Evolutionary conservation across 2,888 invertebrate species (phyloP), one percentile per base, ranked within the genome.

Genomic region (Pseudococcus jackbeardsleyi): DNA sequence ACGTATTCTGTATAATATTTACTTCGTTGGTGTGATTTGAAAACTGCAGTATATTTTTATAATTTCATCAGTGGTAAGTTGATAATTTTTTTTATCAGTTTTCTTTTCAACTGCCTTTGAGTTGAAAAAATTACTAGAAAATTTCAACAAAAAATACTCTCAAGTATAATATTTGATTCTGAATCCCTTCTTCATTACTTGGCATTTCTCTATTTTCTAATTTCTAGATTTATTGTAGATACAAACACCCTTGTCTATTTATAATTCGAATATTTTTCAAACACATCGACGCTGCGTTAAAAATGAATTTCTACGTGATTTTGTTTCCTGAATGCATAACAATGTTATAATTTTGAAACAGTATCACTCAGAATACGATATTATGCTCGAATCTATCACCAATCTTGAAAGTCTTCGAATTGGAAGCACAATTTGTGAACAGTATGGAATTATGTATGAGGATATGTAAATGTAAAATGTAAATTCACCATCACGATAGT

Each of bases 401-500:
- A 22, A 64, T 64, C 64, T 64, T 19, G 64, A 22, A 64, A 22
- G 64, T 64, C 64, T 64, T 64, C 22, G 64, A 64, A 64, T 22
- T 64, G 9, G 64, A 64, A 64, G 22, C 22, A 59, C 48, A 17
- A 46, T 8, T 19, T 82, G 19, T 82, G 39, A 82, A 46, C 46
- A 22, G 22, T 33, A 17, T 46, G 19, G 79, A 82, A 82, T 82
- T 82, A 82, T 82, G 79, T 82, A 82, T 82, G 79, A 82, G 79
- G 46, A 82, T 82, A 82, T 82, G 79, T 82, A 46, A 82, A 82
- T 82, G 79, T 82, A 46, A 82, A 82, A 82, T 82, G 79, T 82
- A 82, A 82, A 82, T 82, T 82, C 19, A 82, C 79, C 19, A 72
- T 72, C 72, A 72, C 33, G 72, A 72, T 72, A 33, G 26, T 72